These are phyloP conservation scores for Antheraea pernyi DNA, from an alignment of 1,140 invertebrate genomes.

Conservation along the genomic window DNA sequence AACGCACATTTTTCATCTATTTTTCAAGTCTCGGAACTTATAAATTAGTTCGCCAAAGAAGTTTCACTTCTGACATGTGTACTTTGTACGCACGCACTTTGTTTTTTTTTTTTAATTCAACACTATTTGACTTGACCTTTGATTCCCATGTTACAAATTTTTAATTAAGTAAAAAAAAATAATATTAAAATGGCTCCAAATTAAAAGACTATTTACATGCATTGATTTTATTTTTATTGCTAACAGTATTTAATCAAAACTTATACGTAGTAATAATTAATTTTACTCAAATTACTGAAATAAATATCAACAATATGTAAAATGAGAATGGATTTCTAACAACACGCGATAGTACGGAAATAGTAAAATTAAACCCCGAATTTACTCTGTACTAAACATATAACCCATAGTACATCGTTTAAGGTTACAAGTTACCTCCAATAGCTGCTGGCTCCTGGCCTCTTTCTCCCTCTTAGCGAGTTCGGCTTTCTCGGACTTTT, in stretches of 20 bases:
- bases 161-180: neutral
- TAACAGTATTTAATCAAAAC: too few relatives aligned
- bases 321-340: slow-evolving; percentile 21
- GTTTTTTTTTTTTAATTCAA: neutral
- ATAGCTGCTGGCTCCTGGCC: slow-evolving; percentile 82
- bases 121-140: slow-evolving; percentile 11
- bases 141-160: slow-evolving; percentile 36
- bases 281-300: neutral
- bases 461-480: slow-evolving; percentile 81
- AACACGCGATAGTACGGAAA: slow-evolving; percentile 7
- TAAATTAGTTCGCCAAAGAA: too few relatives aligned
- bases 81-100: too few relatives aligned
- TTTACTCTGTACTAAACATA: slow-evolving; percentile 4
- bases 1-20: too few relatives aligned
- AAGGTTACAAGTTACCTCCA: slow-evolving; percentile 79
- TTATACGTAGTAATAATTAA: too few relatives aligned
- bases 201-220: neutral
- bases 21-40: too few relatives aligned
- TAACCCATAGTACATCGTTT: neutral
- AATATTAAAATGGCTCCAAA: neutral
- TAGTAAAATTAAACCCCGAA: slow-evolving; percentile 5
- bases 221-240: slow-evolving; percentile 1
- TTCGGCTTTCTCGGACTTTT: slow-evolving; percentile 85
- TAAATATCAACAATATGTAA: slow-evolving; percentile 21
- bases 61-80: too few relatives aligned